Base-by-base conservation (phyloP, 2,113 vertebrate genomes). In the Engraulis encrasicolus region DNA sequence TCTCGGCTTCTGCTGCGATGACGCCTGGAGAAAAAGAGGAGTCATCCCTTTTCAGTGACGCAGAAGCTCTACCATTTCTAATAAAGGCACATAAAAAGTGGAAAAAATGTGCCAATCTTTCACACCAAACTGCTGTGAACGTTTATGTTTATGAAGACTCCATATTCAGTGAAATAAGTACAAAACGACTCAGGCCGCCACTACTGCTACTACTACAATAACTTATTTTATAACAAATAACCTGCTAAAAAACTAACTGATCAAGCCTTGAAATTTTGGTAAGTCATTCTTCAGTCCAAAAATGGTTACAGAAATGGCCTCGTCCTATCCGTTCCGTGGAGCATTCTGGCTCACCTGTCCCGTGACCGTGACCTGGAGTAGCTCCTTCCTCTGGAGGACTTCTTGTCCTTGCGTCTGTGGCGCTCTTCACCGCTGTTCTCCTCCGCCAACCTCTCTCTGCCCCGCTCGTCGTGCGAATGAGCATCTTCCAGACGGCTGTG, bases 341-440 rank as follows among this genome's bases (percentile, higher is more conserved):
- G 11, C 34, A 15, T 74, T 31, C 27, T 15, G 9, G 27, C 89
- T 84, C 23, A 97, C 98, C 96, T 97, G 84, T 99, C 98, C 74
- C 96, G 95, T 23, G 98, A 99, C 78, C 96, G 95, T 81, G 98
- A 99, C 80, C 97, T 95, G 58, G 98, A 99, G 52, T 94, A 92
- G 91, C 97, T 99, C 85, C 94, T 95, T 14, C 96, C 97, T 90
- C 95, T 95, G 4, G 97, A 97, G 0, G 96, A 92, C 80, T 93
- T 98, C 79, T 91, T 95, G 15, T 99, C 97, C 92, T 97, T 99
- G 38, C 97, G 96, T 74, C 97, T 96, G 84, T 97, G 97, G 80
- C 97, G 95, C 83, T 99, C 98, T 90, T 99, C 98, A 88, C 96
- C n/a, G n/a, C n/a, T 96, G 52, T 97, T 97, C 92, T 98, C 98